These are phyloP conservation scores for Cactoblastis cactorum DNA, from an alignment of 2,888 invertebrate genomes.

Conservation along the genomic window DNA sequence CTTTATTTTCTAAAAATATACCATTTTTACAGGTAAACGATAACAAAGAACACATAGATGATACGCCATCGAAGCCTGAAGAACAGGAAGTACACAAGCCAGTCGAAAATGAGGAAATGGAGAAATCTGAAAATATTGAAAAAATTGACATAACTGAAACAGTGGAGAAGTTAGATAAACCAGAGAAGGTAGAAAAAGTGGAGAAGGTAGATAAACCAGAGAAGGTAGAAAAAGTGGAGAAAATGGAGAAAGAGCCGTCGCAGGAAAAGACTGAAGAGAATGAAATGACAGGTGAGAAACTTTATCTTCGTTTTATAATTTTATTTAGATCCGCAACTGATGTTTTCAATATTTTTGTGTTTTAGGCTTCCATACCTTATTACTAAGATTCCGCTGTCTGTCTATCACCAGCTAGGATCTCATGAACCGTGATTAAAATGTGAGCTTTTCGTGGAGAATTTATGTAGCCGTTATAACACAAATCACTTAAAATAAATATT, in stretches of 20 bases:
- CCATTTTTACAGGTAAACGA: constrained; percentile 47
- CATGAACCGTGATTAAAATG: no score
- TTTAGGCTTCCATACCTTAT: no score
- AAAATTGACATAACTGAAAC: constrained; percentile 33
- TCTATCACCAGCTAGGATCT: no score
- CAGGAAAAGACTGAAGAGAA: constrained; percentile 71
- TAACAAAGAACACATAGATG: constrained; percentile 50
- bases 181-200: constrained; percentile 31
- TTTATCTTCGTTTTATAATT: not conserved
- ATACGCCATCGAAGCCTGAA: constrained; percentile 41
- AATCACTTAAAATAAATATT: no score
- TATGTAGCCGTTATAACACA: no score
- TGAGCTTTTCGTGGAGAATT: no score
- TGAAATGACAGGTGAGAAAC: constrained; percentile 79
- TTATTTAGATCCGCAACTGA: no score
- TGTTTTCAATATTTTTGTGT: no score
- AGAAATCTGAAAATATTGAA: constrained; percentile 21
- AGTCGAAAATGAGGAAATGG: constrained; percentile 25
- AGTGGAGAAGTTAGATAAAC: constrained; percentile 44
- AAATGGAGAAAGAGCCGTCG: constrained; percentile 57
- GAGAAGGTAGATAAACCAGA: constrained; percentile 41
- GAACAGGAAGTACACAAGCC: constrained; percentile 23
- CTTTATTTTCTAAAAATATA: not conserved
- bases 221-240: constrained; percentile 26
- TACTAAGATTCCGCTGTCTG: no score